phyloP scores from a whole-genome alignment of 2,113 vertebrate species.

The Sitta europaea region DNA sequence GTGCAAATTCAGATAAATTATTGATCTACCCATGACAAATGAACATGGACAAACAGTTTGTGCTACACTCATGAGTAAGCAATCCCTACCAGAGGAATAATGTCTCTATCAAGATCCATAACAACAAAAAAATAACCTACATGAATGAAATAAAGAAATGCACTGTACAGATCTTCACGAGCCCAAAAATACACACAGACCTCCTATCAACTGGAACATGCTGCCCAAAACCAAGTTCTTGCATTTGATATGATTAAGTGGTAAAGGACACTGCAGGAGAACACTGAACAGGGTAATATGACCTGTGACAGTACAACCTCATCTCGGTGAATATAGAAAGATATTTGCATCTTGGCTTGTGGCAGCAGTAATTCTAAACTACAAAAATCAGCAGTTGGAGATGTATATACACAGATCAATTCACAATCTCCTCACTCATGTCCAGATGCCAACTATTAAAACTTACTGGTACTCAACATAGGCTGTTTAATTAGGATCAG shows the following conservation, averaged over 20 bases:
- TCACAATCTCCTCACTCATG: background rate
- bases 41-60: background rate
- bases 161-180: background rate
- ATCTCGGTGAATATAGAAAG: background rate
- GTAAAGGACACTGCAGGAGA: background rate
- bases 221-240: background rate
- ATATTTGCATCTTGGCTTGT: background rate
- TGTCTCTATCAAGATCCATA: accelerated
- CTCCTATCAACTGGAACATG: background rate
- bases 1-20: background rate
- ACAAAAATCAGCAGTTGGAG: background rate
- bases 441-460: background rate
- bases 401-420: background rate
- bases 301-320: background rate
- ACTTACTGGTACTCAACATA: background rate
- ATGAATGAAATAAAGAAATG: background rate
- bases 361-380: background rate
- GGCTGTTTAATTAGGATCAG: background rate
- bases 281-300: background rate
- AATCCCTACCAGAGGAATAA: background rate
- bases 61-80: background rate
- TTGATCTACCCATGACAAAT: background rate
- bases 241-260: background rate
- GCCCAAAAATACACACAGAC: background rate
- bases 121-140: background rate